phyloP scores from a whole-genome alignment of 1,140 invertebrate genomes.

The Ganaspis sp. region DNA sequence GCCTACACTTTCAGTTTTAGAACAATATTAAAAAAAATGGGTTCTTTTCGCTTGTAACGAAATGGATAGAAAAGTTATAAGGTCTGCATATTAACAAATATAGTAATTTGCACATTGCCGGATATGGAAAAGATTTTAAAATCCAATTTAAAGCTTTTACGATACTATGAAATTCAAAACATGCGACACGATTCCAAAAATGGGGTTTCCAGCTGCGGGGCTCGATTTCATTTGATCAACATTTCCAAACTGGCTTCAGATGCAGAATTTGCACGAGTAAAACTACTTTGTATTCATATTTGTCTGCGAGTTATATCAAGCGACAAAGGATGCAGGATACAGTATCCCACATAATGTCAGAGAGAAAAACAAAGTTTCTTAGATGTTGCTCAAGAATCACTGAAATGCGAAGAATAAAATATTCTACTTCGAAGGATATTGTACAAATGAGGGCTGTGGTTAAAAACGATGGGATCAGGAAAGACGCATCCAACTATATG shows the following conservation, averaged over 20 bases:
- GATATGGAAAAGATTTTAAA: not conserved
- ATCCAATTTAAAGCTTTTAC: not conserved
- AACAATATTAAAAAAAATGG: too few relatives aligned
- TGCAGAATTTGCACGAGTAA: constrained; percentile 2
- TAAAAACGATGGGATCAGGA: not conserved
- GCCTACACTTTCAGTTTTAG: too few relatives aligned
- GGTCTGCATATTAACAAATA: not conserved
- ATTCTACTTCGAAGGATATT: not conserved
- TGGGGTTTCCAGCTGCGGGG: not conserved
- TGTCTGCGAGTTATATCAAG: not conserved
- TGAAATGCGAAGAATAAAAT: not conserved
- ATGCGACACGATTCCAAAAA: constrained; percentile 7
- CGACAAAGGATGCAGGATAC: not conserved
- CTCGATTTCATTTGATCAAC: constrained; percentile 9
- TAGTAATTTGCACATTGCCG: not conserved
- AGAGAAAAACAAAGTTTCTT: not conserved
- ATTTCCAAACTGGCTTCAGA: constrained; percentile 13
- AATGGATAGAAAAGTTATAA: not conserved
- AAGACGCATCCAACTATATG: not conserved
- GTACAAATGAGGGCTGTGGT: not conserved
- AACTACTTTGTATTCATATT: constrained; percentile 11
- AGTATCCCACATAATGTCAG: not conserved
- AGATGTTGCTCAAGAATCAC: not conserved
- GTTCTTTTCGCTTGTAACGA: too few relatives aligned
- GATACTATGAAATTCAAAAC: not conserved